Evolutionary conservation across 2,113 vertebrate genomes (phyloP).

Genomic region (Microcebus tavaratra): DNA sequence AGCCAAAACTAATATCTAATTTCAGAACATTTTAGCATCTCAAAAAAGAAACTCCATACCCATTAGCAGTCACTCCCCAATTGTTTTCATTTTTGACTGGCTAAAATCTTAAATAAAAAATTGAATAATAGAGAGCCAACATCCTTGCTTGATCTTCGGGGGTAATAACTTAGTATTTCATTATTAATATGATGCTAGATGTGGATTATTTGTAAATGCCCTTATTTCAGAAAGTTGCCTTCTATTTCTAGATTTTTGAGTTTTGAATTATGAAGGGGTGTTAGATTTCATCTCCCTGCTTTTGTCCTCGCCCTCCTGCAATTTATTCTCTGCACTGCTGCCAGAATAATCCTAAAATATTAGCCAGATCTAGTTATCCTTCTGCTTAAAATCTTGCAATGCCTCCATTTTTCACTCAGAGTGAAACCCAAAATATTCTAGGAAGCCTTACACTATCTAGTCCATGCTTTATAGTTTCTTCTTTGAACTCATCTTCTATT

Average conservation of each 20-base stretch:
- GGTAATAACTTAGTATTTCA: neutral
- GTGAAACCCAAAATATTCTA: neutral
- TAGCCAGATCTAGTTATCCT: neutral
- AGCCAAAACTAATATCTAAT: neutral
- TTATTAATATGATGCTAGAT: neutral
- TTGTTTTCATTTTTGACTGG: neutral
- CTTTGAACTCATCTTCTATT: neutral
- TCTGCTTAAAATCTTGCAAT: neutral
- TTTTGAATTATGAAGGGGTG: neutral
- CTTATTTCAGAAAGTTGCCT: neutral
- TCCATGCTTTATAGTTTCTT: neutral
- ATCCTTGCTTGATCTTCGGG: neutral
- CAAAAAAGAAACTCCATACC: neutral
- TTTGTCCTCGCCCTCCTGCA: neutral
- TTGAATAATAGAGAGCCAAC: neutral
- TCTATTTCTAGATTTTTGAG: constrained; percentile 19
- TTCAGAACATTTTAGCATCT: constrained; percentile 4
- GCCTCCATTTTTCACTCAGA: neutral
- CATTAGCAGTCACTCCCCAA: neutral
- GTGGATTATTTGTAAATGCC: neutral
- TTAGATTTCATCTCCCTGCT: constrained; percentile 29
- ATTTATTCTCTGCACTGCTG: neutral
- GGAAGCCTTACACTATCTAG: neutral
- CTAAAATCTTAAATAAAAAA: neutral
- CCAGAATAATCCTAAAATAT: constrained; percentile 6